Conservation (phyloP, 2,113 vertebrate genomes). For the Arizona elegans region DNA sequence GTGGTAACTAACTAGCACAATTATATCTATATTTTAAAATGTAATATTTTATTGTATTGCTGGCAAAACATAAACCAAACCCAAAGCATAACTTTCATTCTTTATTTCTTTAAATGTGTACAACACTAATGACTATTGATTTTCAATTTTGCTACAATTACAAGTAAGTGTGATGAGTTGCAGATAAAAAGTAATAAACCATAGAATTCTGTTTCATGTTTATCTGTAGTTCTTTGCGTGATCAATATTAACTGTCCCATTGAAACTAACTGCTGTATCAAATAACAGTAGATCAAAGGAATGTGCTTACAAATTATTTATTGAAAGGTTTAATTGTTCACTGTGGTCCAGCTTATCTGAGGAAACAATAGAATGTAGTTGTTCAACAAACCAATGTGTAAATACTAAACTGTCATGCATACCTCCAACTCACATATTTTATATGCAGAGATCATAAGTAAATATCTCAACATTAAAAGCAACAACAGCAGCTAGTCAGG, state of each 20-base stretch:
- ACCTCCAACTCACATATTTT: neutral
- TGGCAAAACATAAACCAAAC: constrained; percentile 5
- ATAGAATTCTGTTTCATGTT: constrained; percentile 81
- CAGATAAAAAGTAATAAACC: constrained; percentile 84
- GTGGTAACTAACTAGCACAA: neutral
- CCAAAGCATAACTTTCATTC: constrained; percentile 67
- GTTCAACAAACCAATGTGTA: constrained; percentile 59
- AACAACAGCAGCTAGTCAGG: neutral
- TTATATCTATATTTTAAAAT: constrained; percentile 5
- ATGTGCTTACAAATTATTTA: constrained; percentile 85
- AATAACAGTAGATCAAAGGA: constrained; percentile 85
- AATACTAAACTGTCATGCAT: constrained; percentile 13
- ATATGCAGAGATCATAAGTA: neutral
- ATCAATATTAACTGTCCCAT: constrained; percentile 87
- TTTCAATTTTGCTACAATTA: constrained; percentile 80
- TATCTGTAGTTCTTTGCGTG: constrained; percentile 80
- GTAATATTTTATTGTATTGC: constrained; percentile 60
- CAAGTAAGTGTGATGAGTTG: constrained; percentile 79
- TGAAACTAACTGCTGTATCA: constrained; percentile 85
- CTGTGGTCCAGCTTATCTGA: constrained; percentile 78
- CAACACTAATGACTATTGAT: constrained; percentile 83
- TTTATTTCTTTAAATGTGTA: constrained; percentile 69
- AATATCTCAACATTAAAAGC: neutral
- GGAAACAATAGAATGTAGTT: constrained; percentile 69
- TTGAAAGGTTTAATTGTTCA: constrained; percentile 85